Conservation (phyloP, 2,888 invertebrate genomes). For the Apotomis capreana region DNA sequence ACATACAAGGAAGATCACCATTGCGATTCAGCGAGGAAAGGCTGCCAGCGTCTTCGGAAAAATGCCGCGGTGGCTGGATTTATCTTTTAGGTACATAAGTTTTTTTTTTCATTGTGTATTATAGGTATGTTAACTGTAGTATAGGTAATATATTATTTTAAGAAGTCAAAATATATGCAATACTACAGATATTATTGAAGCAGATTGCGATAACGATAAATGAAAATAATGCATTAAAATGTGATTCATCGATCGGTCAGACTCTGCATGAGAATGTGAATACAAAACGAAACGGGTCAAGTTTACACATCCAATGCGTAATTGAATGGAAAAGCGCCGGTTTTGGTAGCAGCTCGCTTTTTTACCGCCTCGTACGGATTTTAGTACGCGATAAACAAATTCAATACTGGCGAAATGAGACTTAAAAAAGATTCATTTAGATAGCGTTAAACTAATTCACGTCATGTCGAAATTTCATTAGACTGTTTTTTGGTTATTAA, state of each 20-base stretch:
- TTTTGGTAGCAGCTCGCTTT: slow-evolving; percentile 7
- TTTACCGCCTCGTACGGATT: neutral
- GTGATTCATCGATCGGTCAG: slow-evolving; percentile 2
- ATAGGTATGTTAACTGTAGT: too few relatives aligned
- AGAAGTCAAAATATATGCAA: too few relatives aligned
- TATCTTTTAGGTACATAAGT: too few relatives aligned
- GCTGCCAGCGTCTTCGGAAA: too few relatives aligned
- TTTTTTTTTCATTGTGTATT: too few relatives aligned
- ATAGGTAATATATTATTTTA: too few relatives aligned
- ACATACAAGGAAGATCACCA: too few relatives aligned
- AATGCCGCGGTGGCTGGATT: too few relatives aligned
- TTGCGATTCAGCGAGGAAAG: too few relatives aligned
- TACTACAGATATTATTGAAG: neutral
- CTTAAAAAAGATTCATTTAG: neutral
- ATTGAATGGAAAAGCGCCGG: slow-evolving; percentile 7
- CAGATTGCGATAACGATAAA: slow-evolving; percentile 1
- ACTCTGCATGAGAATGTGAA: slow-evolving; percentile 11
- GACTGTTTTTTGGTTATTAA: slow-evolving; percentile 21
- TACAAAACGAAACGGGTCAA: slow-evolving; percentile 18
- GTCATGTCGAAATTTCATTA: slow-evolving; percentile 7
- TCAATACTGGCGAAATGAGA: neutral
- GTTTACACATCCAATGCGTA: slow-evolving; percentile 11
- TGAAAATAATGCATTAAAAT: slow-evolving; percentile 17
- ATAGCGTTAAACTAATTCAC: slow-evolving; percentile 11
- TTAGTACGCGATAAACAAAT: neutral